These are phyloP conservation scores for Spodoptera exigua DNA, from an alignment of 2,888 invertebrate species.

Conservation along the genomic window DNA sequence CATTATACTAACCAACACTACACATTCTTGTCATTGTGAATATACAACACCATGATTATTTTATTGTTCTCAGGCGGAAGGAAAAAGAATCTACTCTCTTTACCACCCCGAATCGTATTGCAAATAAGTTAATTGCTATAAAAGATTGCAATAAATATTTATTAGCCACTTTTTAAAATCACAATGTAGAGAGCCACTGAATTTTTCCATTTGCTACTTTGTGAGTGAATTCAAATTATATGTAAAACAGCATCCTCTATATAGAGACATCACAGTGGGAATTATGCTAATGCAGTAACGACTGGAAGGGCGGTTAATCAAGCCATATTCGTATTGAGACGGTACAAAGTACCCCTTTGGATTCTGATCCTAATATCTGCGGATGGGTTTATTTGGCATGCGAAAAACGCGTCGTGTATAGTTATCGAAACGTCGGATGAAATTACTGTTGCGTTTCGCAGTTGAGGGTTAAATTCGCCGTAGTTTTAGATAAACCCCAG, in stretches of 20 bases:
- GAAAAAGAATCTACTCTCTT: constrained; percentile 17
- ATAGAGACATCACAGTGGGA: constrained; percentile 72
- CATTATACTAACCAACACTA: no score
- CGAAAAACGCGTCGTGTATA: constrained; percentile 39
- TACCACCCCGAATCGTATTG: constrained; percentile 25
- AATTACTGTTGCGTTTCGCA: constrained; percentile 45
- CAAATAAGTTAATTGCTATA: constrained; percentile 41
- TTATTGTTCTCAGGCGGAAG: neutral
- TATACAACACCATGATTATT: no score
- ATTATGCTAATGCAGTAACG: constrained; percentile 75
- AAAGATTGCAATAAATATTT: constrained; percentile 54
- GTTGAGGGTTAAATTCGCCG: constrained; percentile 27
- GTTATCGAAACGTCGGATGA: constrained; percentile 43
- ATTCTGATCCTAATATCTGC: constrained; percentile 47
- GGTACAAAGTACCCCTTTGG: constrained; percentile 38
- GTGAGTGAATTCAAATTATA: constrained; percentile 74
- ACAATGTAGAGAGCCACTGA: constrained; percentile 42
- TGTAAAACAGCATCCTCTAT: constrained; percentile 70
- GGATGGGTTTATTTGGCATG: constrained; percentile 43
- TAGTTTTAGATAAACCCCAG: constrained; percentile 31
- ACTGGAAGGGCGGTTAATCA: constrained; percentile 60
- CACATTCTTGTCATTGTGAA: no score
- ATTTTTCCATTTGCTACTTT: constrained; percentile 60
- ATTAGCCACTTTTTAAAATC: constrained; percentile 52
- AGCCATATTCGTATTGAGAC: constrained; percentile 52